Evolutionary conservation across 2,888 invertebrate genomes (phyloP).

Genomic region (Atrina japonica): DNA sequence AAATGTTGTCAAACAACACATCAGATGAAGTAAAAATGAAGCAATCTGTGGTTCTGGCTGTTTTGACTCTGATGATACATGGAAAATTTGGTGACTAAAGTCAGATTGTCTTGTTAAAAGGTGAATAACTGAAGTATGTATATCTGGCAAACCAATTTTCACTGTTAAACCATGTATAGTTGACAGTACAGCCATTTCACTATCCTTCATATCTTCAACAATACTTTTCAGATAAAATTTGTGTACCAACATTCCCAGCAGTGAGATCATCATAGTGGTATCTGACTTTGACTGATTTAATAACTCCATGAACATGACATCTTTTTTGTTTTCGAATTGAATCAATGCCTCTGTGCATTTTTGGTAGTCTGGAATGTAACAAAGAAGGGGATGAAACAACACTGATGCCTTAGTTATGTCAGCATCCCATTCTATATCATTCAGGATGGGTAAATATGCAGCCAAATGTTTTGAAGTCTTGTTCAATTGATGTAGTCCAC

Average conservation of each 20-base stretch:
- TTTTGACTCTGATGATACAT: conserved; percentile 10
- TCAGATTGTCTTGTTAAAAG: conserved; percentile 17
- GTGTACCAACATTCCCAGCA: background rate
- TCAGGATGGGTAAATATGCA: background rate
- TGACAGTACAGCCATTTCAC: background rate
- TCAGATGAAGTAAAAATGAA: conserved; percentile 35
- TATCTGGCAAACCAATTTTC: conserved; percentile 1
- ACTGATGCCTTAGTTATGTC: background rate
- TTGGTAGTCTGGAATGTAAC: conserved; percentile 6
- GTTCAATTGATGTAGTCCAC: background rate
- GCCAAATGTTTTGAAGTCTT: background rate
- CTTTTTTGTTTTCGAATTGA: background rate
- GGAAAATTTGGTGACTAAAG: conserved; percentile 27
- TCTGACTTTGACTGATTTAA: background rate
- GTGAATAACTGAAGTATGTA: background rate
- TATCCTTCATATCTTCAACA: conserved; percentile 16
- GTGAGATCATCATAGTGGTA: background rate
- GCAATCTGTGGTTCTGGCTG: conserved; percentile 23
- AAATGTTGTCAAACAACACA: conserved; percentile 5
- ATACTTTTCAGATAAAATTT: conserved; percentile 15
- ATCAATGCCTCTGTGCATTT: background rate
- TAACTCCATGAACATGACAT: background rate
- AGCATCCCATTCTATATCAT: conserved; percentile 21
- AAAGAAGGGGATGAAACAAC: conserved; percentile 14
- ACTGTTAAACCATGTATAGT: background rate